Percentiles rank a stretch among this genome's conserved stretches.
phyloP scores from a whole-genome alignment of 2,888 invertebrate species.

The Drosophila paramelanica region DNA sequence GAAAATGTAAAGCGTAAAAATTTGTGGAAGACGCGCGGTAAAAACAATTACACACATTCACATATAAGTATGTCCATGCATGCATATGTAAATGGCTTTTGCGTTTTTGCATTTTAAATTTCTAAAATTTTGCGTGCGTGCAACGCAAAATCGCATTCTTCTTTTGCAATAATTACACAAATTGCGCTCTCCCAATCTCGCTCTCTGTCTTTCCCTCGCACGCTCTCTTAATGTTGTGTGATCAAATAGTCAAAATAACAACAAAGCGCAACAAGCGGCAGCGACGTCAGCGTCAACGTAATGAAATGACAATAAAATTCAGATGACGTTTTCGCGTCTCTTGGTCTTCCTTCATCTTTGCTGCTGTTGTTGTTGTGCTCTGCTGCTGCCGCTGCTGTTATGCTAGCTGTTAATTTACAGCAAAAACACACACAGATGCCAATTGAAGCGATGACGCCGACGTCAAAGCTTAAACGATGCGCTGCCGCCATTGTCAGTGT shows the following conservation, averaged over 20 bases:
- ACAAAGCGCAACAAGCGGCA: constrained; percentile 43
- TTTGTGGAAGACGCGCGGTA: constrained; percentile 2
- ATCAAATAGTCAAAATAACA: constrained; percentile 5
- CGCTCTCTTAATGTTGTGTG: neutral
- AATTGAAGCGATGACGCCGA: constrained; percentile 44
- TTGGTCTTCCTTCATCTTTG: constrained; percentile 3
- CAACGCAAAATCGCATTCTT: constrained; percentile 8
- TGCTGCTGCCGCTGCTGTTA: constrained; percentile 10
- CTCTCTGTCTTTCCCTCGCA: neutral
- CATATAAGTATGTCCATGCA: neutral
- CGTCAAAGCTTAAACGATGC: constrained; percentile 40
- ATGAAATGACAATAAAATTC: constrained; percentile 37
- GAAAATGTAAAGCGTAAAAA: constrained; percentile 7
- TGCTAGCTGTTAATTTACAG: constrained; percentile 9
- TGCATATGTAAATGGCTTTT: neutral
- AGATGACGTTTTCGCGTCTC: constrained; percentile 18
- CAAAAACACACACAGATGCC: constrained; percentile 14
- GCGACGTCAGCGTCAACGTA: constrained; percentile 17
- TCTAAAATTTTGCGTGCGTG: constrained; percentile 1
- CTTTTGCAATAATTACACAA: constrained; percentile 16
- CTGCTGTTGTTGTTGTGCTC: constrained; percentile 3
- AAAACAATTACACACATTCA: neutral
- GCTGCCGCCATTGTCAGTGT: constrained; percentile 48
- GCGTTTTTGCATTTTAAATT: constrained; percentile 13
- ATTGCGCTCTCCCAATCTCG: neutral